These are phyloP conservation scores for Nasonia vitripennis DNA, from an alignment of 1,140 invertebrate species.

Conservation along the genomic window DNA sequence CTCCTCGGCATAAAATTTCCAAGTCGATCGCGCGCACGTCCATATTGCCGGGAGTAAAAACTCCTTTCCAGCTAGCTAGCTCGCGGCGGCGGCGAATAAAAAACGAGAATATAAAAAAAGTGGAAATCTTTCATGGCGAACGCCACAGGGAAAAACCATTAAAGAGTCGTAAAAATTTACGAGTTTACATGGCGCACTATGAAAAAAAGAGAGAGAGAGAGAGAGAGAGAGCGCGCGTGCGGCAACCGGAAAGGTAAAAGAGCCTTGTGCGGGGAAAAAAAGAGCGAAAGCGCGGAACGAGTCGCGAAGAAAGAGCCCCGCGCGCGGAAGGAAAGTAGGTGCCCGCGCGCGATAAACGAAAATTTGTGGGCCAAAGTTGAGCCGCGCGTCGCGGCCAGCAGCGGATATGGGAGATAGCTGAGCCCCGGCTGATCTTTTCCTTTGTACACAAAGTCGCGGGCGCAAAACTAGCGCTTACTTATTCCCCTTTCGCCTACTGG, in stretches of 20 bases:
- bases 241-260: not conserved
- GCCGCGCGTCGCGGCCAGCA: not conserved
- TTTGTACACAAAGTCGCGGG: not conserved
- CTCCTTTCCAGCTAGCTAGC: not conserved
- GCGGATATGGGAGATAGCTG: conserved; percentile 8
- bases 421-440: conserved; percentile 24
- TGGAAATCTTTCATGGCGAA: conserved; percentile 39
- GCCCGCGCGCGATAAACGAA: conserved; percentile 36
- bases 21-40: not conserved
- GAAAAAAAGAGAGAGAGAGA: not conserved
- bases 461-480: not conserved
- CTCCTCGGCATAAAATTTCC: conserved; percentile 33
- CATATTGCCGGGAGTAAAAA: conserved; percentile 35
- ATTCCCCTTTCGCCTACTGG: not conserved
- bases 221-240: not conserved
- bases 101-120: conserved; percentile 37
- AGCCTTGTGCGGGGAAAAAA: not conserved
- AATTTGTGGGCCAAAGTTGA: conserved; percentile 39
- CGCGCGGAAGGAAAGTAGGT: conserved; percentile 38
- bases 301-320: conserved; percentile 18
- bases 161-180: conserved; percentile 46
- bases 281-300: not conserved
- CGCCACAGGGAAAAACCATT: conserved; percentile 29
- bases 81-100: conserved; percentile 15
- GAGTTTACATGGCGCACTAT: conserved; percentile 37